Percentiles rank a stretch among this genome's conserved stretches.
Conservation (phyloP, 2,113 vertebrate genomes). For the Pteropus alecto region DNA sequence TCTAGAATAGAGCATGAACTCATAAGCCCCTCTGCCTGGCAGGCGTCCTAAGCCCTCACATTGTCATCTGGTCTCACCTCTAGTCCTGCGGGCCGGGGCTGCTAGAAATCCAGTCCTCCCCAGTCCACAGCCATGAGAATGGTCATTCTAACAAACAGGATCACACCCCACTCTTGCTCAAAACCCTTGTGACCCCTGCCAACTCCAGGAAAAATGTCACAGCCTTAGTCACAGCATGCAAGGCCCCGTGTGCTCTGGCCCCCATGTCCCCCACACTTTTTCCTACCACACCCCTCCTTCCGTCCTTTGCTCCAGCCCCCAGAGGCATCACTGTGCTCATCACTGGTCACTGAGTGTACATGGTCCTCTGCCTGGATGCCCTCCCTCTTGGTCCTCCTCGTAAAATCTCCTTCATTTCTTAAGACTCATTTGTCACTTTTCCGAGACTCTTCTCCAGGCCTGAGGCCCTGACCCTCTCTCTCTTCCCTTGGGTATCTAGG, state of each 20-base stretch:
- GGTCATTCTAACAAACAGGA: not conserved
- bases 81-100: accelerated
- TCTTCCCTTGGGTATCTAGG: not conserved
- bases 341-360: accelerated
- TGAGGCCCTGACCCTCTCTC: not conserved
- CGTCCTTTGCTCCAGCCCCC: not conserved
- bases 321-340: not conserved
- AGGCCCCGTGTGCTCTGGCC: not conserved
- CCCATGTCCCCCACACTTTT: not conserved
- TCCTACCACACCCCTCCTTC: too few species aligned
- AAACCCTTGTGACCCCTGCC: not conserved
- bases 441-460: not conserved
- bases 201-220: not conserved
- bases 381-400: not conserved
- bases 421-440: not conserved
- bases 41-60: accelerated
- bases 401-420: accelerated
- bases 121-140: not conserved
- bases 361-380: not conserved
- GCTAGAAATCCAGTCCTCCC: not conserved
- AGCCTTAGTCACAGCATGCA: too few species aligned
- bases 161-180: not conserved
- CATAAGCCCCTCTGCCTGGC: not conserved
- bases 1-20: not conserved
- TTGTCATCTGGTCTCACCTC: not conserved